Evolutionary conservation across 2,113 vertebrate genomes (phyloP).

Genomic region (Calyptommatus sinebrachiatus): DNA sequence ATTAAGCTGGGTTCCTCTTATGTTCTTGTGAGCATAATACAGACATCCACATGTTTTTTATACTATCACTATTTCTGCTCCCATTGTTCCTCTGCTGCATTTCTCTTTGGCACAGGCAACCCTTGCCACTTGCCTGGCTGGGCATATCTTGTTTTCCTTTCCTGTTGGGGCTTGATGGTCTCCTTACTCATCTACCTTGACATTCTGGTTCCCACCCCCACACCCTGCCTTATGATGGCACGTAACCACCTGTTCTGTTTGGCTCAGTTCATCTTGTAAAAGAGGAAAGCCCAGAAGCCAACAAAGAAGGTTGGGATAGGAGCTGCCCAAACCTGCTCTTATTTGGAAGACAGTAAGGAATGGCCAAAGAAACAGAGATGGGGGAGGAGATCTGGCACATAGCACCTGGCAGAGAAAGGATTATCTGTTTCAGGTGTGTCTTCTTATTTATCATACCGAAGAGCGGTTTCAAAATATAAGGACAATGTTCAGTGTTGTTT

Average conservation of each 20-base stretch:
- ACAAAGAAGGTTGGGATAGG: not conserved
- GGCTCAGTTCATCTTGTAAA: not conserved
- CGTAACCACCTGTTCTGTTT: conserved; percentile 4
- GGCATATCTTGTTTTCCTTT: not conserved
- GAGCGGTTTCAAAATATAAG: not conserved
- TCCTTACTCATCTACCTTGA: conserved; percentile 6
- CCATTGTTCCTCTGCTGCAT: not conserved
- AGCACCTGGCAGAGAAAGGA: not conserved
- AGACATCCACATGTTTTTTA: not conserved
- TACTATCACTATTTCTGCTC: not conserved
- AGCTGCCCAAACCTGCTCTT: conserved; percentile 30
- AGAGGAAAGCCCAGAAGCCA: conserved; percentile 8
- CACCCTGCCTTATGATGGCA: conserved; percentile 10
- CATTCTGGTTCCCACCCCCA: conserved; percentile 24
- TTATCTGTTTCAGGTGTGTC: conserved; percentile 1
- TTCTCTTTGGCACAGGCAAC: not conserved
- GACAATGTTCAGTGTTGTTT: not conserved
- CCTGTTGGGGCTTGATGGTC: conserved; percentile 24
- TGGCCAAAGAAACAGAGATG: conserved; percentile 14
- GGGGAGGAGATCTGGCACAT: not conserved
- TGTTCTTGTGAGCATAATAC: too few species aligned
- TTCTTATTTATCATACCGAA: conserved; percentile 2
- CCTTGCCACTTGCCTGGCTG: not conserved
- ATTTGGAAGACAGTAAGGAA: conserved; percentile 22
- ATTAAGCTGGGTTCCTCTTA: too few species aligned